These are phyloP conservation scores for Trissonchulus latispiculum DNA, from an alignment of 2,888 invertebrate species.

Conservation along the genomic window DNA sequence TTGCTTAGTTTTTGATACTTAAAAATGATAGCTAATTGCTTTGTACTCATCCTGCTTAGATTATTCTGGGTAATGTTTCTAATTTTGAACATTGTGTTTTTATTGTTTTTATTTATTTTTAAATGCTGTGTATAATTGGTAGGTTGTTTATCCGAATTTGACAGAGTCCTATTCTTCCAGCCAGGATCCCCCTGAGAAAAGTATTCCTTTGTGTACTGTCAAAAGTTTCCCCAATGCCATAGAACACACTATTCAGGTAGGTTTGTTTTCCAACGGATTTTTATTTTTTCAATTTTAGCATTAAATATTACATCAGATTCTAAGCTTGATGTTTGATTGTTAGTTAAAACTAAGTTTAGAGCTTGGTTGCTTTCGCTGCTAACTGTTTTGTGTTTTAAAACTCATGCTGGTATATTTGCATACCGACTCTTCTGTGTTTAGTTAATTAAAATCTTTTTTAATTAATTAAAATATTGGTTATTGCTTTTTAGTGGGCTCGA, in stretches of 20 bases:
- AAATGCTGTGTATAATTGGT: slow-evolving; percentile 41
- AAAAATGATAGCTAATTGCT: no score
- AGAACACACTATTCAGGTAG: slow-evolving; percentile 49
- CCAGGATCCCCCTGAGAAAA: slow-evolving; percentile 97
- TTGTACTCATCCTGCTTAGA: no score
- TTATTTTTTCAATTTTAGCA: slow-evolving; percentile 12
- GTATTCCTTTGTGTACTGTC: slow-evolving; percentile 91
- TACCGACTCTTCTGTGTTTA: not conserved
- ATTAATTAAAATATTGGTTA: no score
- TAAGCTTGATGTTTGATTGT: no score
- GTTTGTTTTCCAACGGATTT: not conserved
- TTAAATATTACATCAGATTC: no score
- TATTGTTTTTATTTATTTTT: not conserved
- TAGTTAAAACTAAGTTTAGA: not conserved
- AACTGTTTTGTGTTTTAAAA: no score
- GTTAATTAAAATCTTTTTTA: not conserved
- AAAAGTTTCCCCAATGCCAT: slow-evolving; percentile 99
- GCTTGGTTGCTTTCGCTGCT: no score
- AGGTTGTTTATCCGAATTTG: slow-evolving; percentile 87
- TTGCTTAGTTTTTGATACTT: no score
- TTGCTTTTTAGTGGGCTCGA: slow-evolving; percentile 42
- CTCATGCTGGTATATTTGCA: no score
- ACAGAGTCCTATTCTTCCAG: slow-evolving; percentile 93
- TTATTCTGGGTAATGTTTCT: no score
- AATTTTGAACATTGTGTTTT: no score